Base-by-base conservation (phyloP, 2,797 vertebrate genomes). In the Steatocranus sp. region DNA sequence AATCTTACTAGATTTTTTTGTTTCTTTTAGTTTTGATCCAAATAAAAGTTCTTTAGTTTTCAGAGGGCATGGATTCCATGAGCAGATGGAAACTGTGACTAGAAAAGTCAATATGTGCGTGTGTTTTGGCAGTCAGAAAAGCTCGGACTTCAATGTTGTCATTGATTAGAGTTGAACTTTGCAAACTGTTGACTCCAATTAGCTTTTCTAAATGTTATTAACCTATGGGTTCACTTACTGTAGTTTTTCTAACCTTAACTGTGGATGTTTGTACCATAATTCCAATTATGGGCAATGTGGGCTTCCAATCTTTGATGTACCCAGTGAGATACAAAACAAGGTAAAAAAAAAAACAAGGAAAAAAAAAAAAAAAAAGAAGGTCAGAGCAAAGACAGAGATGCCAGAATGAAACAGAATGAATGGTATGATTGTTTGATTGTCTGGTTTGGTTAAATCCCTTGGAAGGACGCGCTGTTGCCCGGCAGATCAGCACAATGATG, bases 391-490 rank as follows among this genome's bases (percentile, higher is more conserved):
- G 51, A n/a, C n/a, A 46, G 66, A 25, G 41, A 43, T 5, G 32
- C 10, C 82, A 75, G 75, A 54, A 34, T 51, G 51, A 68, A 38
- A 15, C 20, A 3, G 43, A 58, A 15, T 50, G 36, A 78, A 23
- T 14, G 34, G n/a, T 58, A 12, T 51, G n/a, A n/a, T 78, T 27
- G 63, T 79, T 66, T 53, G 58, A 77, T 68, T 81, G 82, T 83
- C 27, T 78, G 73, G 17, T 82, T 80, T 46, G 6, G 76, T 86
- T 83, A 87, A 91, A 92, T 93, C 88, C 85, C 54, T 80, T 68
- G 78, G 81, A 91, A 68, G 74, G 78, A 90, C 78, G 36, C 27
- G 79, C 80, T 54, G 78, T 80, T 70, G 80, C 80, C 82, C 50
- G 2, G 70, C 76, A 70, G 49, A 76, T 86, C 88, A 50, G 46